Evolutionary conservation across 2,888 invertebrate genomes (phyloP).

Genomic region (Caenorhabditis sulstoni): DNA sequence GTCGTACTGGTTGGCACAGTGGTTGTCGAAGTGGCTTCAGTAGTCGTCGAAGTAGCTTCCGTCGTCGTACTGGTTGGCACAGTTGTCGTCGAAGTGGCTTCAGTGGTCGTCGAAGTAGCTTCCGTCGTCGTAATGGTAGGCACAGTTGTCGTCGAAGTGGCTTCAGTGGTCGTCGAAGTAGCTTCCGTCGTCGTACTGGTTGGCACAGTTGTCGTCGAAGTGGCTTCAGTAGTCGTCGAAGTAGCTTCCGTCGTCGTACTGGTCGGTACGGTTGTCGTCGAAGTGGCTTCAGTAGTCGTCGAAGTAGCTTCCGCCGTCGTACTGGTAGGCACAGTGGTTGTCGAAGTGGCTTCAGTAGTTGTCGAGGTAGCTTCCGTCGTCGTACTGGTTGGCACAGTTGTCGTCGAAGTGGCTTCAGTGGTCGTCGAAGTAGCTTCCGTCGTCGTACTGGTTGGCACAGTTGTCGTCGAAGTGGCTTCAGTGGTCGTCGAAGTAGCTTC

Average conservation of each 20-base stretch:
- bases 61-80: constrained; percentile 18
- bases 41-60: background rate
- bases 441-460: constrained; percentile 2
- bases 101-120: constrained; percentile 16
- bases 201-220: background rate
- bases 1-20: too few species aligned
- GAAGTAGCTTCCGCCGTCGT: constrained; percentile 13
- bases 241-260: constrained; percentile 16
- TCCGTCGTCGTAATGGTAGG: too few species aligned
- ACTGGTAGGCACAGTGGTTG: constrained; percentile 19
- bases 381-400: constrained; percentile 22
- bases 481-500: constrained; percentile 3
- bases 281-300: constrained; percentile 3
- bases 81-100: constrained; percentile 20
- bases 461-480: constrained; percentile 11
- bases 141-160: constrained; percentile 18
- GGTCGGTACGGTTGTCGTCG: constrained; percentile 23
- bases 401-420: constrained; percentile 18
- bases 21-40: constrained; percentile 5
- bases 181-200: constrained; percentile 25
- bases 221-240: background rate
- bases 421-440: constrained; percentile 20
- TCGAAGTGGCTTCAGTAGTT: background rate
- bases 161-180: background rate
- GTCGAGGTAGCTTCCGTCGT: background rate